These are phyloP conservation scores for Corythoichthys haematopterus DNA, from an alignment of 2,113 vertebrate genomes.

Conservation along the genomic window DNA sequence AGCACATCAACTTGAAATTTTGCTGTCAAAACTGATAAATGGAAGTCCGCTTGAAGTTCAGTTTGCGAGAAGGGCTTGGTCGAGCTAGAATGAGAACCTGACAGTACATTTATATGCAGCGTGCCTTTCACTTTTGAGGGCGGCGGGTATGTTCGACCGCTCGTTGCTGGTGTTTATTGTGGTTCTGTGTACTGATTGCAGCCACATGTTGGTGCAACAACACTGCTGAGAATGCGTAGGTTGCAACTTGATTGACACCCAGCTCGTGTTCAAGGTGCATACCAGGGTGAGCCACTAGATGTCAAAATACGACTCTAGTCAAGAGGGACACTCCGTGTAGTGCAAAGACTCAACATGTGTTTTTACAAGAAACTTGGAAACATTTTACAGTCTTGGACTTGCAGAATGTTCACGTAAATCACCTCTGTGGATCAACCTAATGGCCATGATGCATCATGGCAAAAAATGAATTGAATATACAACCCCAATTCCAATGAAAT, in stretches of 20 bases:
- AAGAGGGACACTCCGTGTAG: neutral
- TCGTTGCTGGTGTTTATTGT: neutral
- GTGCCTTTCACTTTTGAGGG: neutral
- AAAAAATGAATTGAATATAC: neutral
- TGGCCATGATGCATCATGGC: neutral
- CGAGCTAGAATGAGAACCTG: conserved; percentile 12
- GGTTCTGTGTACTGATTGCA: neutral
- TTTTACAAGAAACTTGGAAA: neutral
- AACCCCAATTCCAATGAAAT: too few species aligned
- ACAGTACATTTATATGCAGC: neutral
- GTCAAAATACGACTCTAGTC: neutral
- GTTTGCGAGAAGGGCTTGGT: conserved; percentile 1
- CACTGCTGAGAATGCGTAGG: neutral
- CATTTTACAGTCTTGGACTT: neutral
- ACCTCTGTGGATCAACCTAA: neutral
- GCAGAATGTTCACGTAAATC: neutral
- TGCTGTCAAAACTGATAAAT: conserved; percentile 15
- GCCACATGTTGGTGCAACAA: conserved; percentile 9
- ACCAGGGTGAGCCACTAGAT: neutral
- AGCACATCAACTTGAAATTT: neutral
- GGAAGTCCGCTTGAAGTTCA: neutral
- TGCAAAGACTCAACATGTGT: neutral
- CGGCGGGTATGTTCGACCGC: neutral
- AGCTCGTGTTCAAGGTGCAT: neutral
- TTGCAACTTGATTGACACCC: conserved; percentile 5